Conservation (phyloP, 2,113 vertebrate genomes). For the Saguinus imperator region DNA sequence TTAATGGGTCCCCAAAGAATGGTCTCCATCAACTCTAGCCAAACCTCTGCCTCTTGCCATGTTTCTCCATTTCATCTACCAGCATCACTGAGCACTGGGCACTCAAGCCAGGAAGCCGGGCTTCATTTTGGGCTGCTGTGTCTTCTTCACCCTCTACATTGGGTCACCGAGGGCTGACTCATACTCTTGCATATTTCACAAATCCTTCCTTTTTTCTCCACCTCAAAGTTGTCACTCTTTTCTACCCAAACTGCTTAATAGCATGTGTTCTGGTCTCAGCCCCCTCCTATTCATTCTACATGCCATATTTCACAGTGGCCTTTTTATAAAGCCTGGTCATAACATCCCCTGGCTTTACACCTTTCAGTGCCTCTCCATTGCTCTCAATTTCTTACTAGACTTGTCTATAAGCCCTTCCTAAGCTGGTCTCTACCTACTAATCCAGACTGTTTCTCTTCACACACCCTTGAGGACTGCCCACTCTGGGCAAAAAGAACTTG, state of each 20-base stretch:
- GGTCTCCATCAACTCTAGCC: neutral
- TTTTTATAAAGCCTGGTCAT: neutral
- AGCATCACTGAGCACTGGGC: too few species aligned
- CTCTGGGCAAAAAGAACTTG: neutral
- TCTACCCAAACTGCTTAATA: neutral
- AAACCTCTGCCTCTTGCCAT: fast-evolving
- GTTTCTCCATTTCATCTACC: neutral
- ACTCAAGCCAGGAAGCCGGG: neutral
- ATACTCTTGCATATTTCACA: neutral
- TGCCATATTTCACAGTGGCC: fast-evolving
- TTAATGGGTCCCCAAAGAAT: neutral
- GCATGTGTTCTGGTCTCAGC: too few species aligned
- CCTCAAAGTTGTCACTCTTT: neutral
- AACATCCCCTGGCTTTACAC: neutral
- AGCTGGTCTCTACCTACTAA: neutral
- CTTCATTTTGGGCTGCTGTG: too few species aligned
- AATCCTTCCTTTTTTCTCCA: too few species aligned
- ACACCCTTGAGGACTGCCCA: neutral
- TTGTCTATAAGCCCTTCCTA: neutral
- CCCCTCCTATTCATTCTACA: neutral
- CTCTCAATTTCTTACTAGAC: neutral
- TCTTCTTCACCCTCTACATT: neutral
- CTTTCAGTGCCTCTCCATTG: neutral
- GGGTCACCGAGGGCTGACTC: neutral
- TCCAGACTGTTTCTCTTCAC: neutral